Evolutionary conservation across 2,888 invertebrate species (phyloP).

Genomic region (Tridacna gigas): DNA sequence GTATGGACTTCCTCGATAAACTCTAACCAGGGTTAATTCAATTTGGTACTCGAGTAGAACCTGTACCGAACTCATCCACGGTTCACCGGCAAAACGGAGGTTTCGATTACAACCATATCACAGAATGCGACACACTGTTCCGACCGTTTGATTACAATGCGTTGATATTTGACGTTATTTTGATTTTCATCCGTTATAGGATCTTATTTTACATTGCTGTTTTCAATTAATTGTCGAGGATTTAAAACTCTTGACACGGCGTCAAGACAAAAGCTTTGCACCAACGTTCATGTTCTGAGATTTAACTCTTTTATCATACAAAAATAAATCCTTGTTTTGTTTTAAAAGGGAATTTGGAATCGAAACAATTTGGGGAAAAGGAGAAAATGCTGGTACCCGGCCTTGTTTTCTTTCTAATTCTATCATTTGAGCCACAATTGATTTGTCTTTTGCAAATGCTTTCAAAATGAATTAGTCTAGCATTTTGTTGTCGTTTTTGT

Average conservation of each 20-base stretch:
- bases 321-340: background rate
- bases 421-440: no score
- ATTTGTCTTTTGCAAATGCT: no score
- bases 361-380: background rate
- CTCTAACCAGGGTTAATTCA: conserved; percentile 57
- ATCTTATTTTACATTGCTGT: conserved; percentile 11
- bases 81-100: conserved; percentile 14
- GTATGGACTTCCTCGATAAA: conserved; percentile 60
- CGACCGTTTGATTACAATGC: conserved; percentile 10
- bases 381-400: conserved; percentile 1
- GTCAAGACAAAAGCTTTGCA: background rate
- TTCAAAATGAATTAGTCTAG: no score
- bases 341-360: background rate
- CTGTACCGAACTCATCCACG: conserved; percentile 41
- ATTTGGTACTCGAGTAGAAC: conserved; percentile 56
- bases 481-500: no score
- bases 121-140: conserved; percentile 25
- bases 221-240: conserved; percentile 12
- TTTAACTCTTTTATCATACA: background rate
- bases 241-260: background rate
- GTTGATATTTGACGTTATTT: conserved; percentile 12
- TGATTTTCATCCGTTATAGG: conserved; percentile 5
- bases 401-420: no score
- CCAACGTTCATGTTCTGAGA: no score
- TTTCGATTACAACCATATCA: conserved; percentile 21